phyloP scores from a whole-genome alignment of 2,113 vertebrate species.

The Neofelis nebulosa region DNA sequence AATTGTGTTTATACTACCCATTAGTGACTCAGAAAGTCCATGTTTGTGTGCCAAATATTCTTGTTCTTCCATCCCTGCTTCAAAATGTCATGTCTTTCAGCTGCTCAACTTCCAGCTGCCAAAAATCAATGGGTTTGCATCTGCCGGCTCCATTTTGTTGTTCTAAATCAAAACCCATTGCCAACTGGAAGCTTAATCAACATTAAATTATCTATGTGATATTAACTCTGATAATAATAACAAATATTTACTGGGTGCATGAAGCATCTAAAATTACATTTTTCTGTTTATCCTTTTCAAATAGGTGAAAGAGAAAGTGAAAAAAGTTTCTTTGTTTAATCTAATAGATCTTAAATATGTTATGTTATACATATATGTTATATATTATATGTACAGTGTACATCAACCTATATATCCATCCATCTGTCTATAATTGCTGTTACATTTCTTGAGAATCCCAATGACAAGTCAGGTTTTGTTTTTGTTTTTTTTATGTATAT shows the following conservation, averaged over 20 bases:
- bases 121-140: constrained; percentile 64
- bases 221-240: background rate
- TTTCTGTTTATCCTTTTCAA: background rate
- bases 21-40: constrained; percentile 11
- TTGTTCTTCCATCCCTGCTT: background rate
- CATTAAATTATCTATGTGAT: constrained; percentile 45
- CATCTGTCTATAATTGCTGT: background rate
- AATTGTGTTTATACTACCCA: background rate
- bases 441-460: background rate
- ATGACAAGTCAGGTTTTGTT: background rate
- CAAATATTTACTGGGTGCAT: background rate
- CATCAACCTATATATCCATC: background rate
- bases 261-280: background rate
- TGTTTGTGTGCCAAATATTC: constrained; percentile 51
- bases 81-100: constrained; percentile 59
- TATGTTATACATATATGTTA: background rate
- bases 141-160: constrained; percentile 62
- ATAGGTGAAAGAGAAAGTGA: background rate
- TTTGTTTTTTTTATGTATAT: too few relatives aligned
- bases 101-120: constrained; percentile 76
- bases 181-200: constrained; percentile 20
- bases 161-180: constrained; percentile 55
- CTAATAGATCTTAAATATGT: background rate
- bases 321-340: background rate
- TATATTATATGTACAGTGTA: background rate